Evolutionary conservation across 2,113 vertebrate genomes (phyloP), one percentile per base, ranked within the genome.

Genomic region (Sterrhoptilus dennistouni): DNA sequence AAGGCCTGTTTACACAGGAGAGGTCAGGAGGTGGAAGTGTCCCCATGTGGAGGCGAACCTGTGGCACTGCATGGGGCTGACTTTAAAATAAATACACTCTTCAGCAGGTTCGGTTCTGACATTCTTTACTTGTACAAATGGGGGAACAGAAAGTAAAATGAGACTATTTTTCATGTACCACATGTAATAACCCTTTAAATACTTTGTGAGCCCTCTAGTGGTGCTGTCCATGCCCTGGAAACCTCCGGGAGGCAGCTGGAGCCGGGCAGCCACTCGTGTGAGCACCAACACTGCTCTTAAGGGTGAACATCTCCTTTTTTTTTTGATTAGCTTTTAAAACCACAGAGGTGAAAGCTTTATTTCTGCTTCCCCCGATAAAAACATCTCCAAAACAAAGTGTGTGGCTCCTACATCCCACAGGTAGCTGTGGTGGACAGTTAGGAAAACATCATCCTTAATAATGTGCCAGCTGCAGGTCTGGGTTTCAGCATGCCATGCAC

Each of bases 171-270:
- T 49, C 22, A 33, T 0, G 10, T 27, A 4, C 2, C 12, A 23
- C 9, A 4, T 35, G 22, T 11, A 50, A 54, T 38, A 66, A 49
- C 56, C 83, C 91, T 89, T 86, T 27, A 54, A 88, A 81, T 47
- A 77, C 52, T 66, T 17, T 9, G 76, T 86, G 93, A 95, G 94
- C 94, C 95, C 96, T 90, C 96, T 96, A 95, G 95, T 50, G 88
- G 92, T 36, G 42, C 54, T 88, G 85, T 61, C 50, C n/a, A 3
- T 12, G 65, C 38, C 72, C 69, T 50, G 83, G 77, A 35, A 91
- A n/a, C 40, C 27, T 56, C 38, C 12, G 8, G 60, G 76, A 90
- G 38, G 27, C 36, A 14, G 18, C 64, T 25, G 68, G 40, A 83
- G 54, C 29, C 29, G 8, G 44, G 25, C 21, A 61, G 25, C 17